phyloP scores from a whole-genome alignment of 2,888 invertebrate species.

The Heliconius ismenius region DNA sequence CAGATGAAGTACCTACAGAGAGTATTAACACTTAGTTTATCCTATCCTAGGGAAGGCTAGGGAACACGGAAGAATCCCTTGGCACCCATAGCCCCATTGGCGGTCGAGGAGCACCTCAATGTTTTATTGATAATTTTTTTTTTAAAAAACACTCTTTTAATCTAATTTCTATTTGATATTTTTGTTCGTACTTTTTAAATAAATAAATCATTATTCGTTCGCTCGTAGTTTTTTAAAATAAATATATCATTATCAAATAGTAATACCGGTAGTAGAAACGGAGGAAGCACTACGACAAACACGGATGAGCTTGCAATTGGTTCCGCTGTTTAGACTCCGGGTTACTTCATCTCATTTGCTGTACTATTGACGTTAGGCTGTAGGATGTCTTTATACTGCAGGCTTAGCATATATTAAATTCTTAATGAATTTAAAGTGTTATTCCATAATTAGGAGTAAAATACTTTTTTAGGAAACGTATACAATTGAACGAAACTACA shows the following conservation, averaged over 20 bases:
- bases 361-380: conserved; percentile 58
- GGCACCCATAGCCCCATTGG: too few species aligned
- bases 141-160: too few species aligned
- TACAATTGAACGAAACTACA: too few species aligned
- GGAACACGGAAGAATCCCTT: too few species aligned
- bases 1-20: too few species aligned
- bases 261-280: conserved; percentile 50
- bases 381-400: conserved; percentile 39
- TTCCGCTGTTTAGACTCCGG: conserved; percentile 73
- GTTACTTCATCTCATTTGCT: conserved; percentile 62
- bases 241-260: neutral
- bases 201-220: neutral
- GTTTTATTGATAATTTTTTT: too few species aligned
- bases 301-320: conserved; percentile 75
- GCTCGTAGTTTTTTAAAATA: neutral
- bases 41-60: too few species aligned
- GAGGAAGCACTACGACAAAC: conserved; percentile 75
- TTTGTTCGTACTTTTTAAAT: neutral
- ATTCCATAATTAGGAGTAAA: too few species aligned
- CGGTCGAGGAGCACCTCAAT: too few species aligned
- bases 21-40: too few species aligned
- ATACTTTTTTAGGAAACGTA: too few species aligned
- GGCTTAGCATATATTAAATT: neutral
- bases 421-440: neutral
- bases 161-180: too few species aligned